Evolutionary conservation across 2,113 vertebrate species (phyloP), one percentile per base, ranked within the genome.

Genomic region (Sander vitreus): DNA sequence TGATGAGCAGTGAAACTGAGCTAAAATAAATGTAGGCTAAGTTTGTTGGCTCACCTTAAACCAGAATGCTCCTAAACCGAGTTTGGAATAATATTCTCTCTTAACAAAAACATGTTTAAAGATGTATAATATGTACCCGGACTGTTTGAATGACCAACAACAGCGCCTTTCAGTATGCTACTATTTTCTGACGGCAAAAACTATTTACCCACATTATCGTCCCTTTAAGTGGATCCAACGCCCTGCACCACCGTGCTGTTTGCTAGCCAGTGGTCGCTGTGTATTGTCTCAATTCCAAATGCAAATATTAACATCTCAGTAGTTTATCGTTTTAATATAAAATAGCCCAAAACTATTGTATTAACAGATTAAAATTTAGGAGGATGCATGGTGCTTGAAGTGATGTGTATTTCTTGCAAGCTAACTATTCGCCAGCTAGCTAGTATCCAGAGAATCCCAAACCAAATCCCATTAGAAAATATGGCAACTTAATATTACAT

Each of bases 211-310:
- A 45, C 69, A 39, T 48, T 3, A 25, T 25, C 27, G 58, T 82
- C 84, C 91, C 91, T 93, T 93, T 92, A 91, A 92, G 7, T 27
- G 82, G 57, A 88, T 91, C 88, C 91, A 91, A 93, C 93, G 92
- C 93, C 93, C 93, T 93, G 87, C 90, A 89, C 89, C 90, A 91
- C 76, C 27, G 78, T 51, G 83, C 55, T 64, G 87, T 60, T 80
- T 58, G 73, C 63, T 68, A 81, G 68, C 53, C 69, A 4, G 27
- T 33, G 36, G 19, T 51, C 21, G 53, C 64, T 27, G 76, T 58
- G 62, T 68, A 48, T 48, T 50, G 71, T 58, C 51, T 64, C n/a
- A 47, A 18, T 16, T 25, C 0, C 39, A 63, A 13, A 73, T 48
- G 0, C 18, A 73, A 33, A 4, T 23, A 70, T 12, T 18, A 30